Conservation (phyloP, 2,888 invertebrate genomes). For the Coelinius sp. region DNA sequence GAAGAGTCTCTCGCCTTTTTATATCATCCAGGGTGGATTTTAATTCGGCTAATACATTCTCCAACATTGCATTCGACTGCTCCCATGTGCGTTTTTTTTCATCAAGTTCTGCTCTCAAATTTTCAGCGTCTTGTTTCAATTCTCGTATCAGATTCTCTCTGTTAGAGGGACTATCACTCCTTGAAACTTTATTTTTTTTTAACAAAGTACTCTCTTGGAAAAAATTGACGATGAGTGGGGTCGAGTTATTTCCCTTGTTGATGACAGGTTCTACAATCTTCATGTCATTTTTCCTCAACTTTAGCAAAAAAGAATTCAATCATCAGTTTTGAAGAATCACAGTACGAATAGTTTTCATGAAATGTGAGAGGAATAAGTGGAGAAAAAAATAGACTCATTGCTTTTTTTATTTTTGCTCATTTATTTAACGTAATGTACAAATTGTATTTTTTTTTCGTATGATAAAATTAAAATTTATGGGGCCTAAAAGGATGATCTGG, state of each 20-base stretch:
- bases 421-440: conserved; percentile 41
- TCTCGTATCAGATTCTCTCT: not conserved
- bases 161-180: not conserved
- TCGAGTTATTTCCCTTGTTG: not conserved
- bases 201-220: not conserved
- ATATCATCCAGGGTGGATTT: not conserved
- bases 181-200: not conserved
- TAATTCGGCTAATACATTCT: not conserved
- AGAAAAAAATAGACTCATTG: not conserved
- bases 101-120: not conserved
- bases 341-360: not conserved
- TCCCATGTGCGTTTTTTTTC: not conserved
- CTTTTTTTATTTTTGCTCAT: conserved; percentile 28
- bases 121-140: not conserved
- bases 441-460: conserved; percentile 41
- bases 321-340: not conserved
- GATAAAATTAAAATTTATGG: conserved; percentile 78
- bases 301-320: not conserved
- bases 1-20: not conserved
- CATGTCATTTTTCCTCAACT: not conserved
- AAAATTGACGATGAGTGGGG: not conserved
- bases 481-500: conserved; percentile 86
- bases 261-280: not conserved
- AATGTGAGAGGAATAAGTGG: not conserved
- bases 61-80: not conserved